These are phyloP conservation scores for Aphelocoma coerulescens DNA, from an alignment of 2,113 vertebrate species.

Conservation along the genomic window DNA sequence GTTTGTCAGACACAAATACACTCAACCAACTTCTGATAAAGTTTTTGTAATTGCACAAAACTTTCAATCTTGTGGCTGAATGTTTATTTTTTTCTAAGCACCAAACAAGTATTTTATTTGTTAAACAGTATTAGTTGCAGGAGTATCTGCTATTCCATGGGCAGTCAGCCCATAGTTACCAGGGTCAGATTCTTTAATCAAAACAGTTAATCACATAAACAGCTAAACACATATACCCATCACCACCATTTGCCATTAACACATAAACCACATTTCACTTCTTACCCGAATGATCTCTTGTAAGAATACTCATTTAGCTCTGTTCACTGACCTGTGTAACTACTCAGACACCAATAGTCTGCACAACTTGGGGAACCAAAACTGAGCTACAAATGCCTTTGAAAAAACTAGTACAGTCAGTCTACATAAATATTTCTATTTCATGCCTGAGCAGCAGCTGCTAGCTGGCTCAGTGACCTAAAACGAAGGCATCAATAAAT, in stretches of 20 bases:
- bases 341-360: not conserved
- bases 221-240: not conserved
- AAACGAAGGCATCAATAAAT: not conserved
- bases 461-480: not conserved
- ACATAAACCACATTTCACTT: not conserved
- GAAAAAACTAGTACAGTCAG: not conserved
- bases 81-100: not conserved
- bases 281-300: not conserved
- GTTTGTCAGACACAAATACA: not conserved
- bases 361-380: not conserved
- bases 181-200: not conserved
- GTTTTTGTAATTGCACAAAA: not conserved
- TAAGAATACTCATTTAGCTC: not conserved
- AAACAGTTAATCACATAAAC: not conserved
- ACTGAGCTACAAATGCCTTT: not conserved
- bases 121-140: not conserved
- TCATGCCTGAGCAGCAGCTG: not conserved
- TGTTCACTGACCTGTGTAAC: not conserved
- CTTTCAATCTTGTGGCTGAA: not conserved
- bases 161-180: not conserved
- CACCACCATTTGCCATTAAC: not conserved
- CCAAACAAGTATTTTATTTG: not conserved
- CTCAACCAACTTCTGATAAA: not conserved
- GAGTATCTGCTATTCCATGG: not conserved
- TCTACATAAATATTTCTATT: not conserved